Evolutionary conservation across 2,113 vertebrate species (phyloP).

Genomic region (Nematolebias whitei): DNA sequence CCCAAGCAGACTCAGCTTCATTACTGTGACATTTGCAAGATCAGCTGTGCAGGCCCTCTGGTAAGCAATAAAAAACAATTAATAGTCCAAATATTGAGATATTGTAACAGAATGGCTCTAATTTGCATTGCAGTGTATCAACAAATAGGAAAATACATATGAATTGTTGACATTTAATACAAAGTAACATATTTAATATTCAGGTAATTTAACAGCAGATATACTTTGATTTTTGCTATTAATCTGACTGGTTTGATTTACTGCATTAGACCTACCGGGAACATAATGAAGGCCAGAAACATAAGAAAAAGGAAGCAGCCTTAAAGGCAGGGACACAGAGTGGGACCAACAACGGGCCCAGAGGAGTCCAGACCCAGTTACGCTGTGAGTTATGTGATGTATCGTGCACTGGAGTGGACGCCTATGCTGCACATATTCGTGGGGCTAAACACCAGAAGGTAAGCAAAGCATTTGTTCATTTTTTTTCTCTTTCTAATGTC

Average conservation of each 20-base stretch:
- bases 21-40: constrained; percentile 89
- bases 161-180: neutral
- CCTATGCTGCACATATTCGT: constrained; percentile 73
- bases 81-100: neutral
- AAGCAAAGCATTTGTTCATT: constrained; percentile 2
- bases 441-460: constrained; percentile 85
- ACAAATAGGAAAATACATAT: neutral
- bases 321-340: constrained; percentile 73
- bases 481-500: neutral
- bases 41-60: constrained; percentile 88
- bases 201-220: neutral
- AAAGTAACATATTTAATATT: neutral
- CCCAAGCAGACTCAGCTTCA: constrained; percentile 82
- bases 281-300: constrained; percentile 86
- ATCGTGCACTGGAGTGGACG: constrained; percentile 82
- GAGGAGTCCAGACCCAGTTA: constrained; percentile 76
- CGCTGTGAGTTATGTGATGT: constrained; percentile 84
- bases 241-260: neutral
- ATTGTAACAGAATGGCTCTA: neutral
- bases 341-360: constrained; percentile 56
- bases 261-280: constrained; percentile 81
- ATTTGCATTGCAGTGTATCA: neutral
- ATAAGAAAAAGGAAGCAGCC: constrained; percentile 84
- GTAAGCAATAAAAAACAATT: constrained; percentile 55
- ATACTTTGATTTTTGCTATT: neutral